Evolutionary conservation across 2,888 invertebrate genomes (phyloP), one percentile per base, ranked within the genome.

Genomic region (Bembecia ichneumoniformis): DNA sequence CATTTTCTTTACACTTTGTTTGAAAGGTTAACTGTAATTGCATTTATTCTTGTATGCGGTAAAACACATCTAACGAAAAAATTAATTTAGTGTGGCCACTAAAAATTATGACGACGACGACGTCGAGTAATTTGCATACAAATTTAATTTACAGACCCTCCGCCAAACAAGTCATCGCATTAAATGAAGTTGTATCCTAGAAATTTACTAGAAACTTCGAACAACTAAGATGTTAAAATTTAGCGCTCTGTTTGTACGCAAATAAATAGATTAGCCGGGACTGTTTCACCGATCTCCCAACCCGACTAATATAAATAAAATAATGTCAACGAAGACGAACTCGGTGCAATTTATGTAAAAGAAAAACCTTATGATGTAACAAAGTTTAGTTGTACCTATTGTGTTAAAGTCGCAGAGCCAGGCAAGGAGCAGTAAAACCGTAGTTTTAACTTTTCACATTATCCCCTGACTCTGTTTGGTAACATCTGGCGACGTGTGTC

Each of bases 391-490:
- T 3, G 20, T 20, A 20, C 20, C 36, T 36, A 14, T n/a, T 13
- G 40, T 40, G 11, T 40, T 40, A 5, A 40, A 40, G 40, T 40
- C 40, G 13, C 5, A 14, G 14, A 35, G 51, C 50, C 47, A 55
- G 52, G 62, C 57, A 55, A 45, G 20, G 48, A 9, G 49, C 47
- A 52, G 53, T 55, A 53, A 55, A 57, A 59, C 52, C 59, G 56
- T 55, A 61, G 62, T 62, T 68, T 63, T 59, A 65, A 66, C 64
- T 69, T 68, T 61, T 48, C 56, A 48, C 59, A 57, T 63, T 62
- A 58, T 49, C 53, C 51, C 53, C 49, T 34, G 28, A 16, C 43
- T 52, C 52, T 58, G 60, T 58, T 56, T 55, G 56, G 57, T 46
- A 57, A 56, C 63, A 62, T 64, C 62, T 66, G 62, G 49, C 46